Evolutionary conservation across 2,113 vertebrate genomes (phyloP), one percentile per base, ranked within the genome.

Genomic region (Anhinga anhinga): DNA sequence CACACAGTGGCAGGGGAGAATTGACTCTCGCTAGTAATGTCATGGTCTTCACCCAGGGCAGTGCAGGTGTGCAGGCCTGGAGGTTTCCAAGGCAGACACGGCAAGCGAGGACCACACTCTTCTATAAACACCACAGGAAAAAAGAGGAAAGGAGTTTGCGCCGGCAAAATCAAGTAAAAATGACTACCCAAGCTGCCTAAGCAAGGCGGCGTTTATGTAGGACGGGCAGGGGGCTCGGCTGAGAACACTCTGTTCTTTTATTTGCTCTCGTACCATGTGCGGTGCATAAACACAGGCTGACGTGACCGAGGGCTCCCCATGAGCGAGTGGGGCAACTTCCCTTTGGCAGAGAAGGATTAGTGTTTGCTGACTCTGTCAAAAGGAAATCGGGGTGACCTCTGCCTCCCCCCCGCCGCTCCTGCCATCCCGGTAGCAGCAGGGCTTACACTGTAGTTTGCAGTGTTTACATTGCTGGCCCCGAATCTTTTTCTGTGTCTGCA

Each of bases 171-270:
- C n/a, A 88, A 97, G 94, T 38, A 86, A 88, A 96, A 97, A 90
- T 74, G 34, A 95, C 5, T 11, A 87, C 49, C 63, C 47, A 82
- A 80, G 49, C 87, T 82, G 71, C 93, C 90, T 78, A 49, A 95
- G 95, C 81, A 97, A 94, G 90, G 74, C 7, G 5, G 42, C 38
- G 6, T 86, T 96, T 85, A 90, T 61, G 44, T 27, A 71, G 63
- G 32, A 69, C 0, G 2, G 22, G 40, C 44, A 7, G 36, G 27
- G 36, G 11, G 29, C 82, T 95, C 77, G 61, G 91, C 73, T 63
- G 94, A 93, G 72, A 95, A 91, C 92, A 93, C 88, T 86, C 73
- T 32, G 71, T 79, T 86, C 96, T 95, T 88, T 88, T 86, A 91
- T 91, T 82, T 84, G 78, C 70, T 70, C 65, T 70, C 3, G 0